Evolutionary conservation across 92 coral and sea anemone species (phyloP).

Genomic region (Isaurus tuberculatus): DNA sequence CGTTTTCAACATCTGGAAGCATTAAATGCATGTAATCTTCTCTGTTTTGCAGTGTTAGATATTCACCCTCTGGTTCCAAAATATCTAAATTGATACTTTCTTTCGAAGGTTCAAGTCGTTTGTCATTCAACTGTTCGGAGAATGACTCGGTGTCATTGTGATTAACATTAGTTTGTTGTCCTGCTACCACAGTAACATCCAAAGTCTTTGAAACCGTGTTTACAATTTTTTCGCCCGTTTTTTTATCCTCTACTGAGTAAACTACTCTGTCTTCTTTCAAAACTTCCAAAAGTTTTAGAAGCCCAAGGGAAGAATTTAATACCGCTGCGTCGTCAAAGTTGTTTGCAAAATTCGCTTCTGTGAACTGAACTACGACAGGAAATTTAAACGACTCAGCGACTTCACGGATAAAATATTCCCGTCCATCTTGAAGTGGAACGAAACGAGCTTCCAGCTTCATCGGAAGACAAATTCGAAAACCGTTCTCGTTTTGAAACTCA

Average conservation of each 20-base stretch:
- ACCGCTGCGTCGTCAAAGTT: neutral
- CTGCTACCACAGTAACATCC: neutral
- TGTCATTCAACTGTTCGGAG: neutral
- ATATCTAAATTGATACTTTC: neutral
- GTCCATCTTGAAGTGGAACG: neutral
- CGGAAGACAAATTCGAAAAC: neutral
- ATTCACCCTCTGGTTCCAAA: slow-evolving; percentile 21
- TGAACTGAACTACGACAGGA: neutral
- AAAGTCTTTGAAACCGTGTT: neutral
- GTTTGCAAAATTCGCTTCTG: neutral
- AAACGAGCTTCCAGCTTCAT: neutral
- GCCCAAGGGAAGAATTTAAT: neutral
- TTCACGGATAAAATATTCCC: neutral
- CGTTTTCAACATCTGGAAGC: neutral
- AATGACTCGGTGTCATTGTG: neutral
- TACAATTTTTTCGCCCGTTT: neutral
- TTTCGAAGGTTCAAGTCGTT: neutral
- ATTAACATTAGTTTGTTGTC: neutral
- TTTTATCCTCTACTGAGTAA: neutral
- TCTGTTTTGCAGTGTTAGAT: neutral
- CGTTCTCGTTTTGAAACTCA: neutral
- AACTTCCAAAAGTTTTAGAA: neutral
- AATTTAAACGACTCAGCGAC: neutral
- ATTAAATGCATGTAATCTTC: neutral
- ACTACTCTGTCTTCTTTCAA: slow-evolving; percentile 12